Base-by-base conservation (phyloP, 2,888 invertebrate genomes). In the Amphipoea lucens region DNA sequence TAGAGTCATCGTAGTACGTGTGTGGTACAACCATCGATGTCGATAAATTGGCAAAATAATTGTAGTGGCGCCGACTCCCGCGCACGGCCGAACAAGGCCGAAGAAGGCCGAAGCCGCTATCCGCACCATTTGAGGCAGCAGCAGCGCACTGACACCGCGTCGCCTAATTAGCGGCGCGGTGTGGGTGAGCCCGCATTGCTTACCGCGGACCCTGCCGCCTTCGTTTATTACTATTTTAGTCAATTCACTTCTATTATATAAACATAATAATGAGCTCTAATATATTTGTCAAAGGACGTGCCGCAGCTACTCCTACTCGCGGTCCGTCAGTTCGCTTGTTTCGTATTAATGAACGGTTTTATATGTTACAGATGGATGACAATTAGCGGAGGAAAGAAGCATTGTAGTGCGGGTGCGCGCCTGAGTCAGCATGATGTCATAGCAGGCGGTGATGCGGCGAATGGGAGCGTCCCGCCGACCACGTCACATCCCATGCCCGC, bases 361-460 rank as follows among this genome's bases (percentile, higher is more conserved):
- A 86, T 91, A 88, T 94, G 89, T 95, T 95, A 91, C 94, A 95
- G 95, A 94, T 94, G 93, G 89, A 74, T 85, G 88, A 88, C 89
- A 92, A 92, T 91, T 90, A 91, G 87, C 87, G 76, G 82, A 91
- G 92, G 91, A 91, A 92, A 91, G 88, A 91, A 88, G 90, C 90
- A 89, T 88, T 90, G 91, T 90, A 70, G 88, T 82, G 90, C 88
- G 90, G 87, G 85, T 78, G 89, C 79, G 87, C 86, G 88, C 92
- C 83, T 96, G 96, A 96, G 91, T 96, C 96, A 96, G 94, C 95
- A 95, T 96, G 96, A 96, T 96, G 96, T 96, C 96, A 96, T 95
- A 90, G 91, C 89, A 87, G 85, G 89, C 91, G 89, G 90, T 88
- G 91, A 90, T 91, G 92, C 90, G 89, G 89, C 91, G 92, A 93